These are phyloP conservation scores for Paradisaea rubra DNA, from an alignment of 2,113 vertebrate genomes.

Conservation along the genomic window DNA sequence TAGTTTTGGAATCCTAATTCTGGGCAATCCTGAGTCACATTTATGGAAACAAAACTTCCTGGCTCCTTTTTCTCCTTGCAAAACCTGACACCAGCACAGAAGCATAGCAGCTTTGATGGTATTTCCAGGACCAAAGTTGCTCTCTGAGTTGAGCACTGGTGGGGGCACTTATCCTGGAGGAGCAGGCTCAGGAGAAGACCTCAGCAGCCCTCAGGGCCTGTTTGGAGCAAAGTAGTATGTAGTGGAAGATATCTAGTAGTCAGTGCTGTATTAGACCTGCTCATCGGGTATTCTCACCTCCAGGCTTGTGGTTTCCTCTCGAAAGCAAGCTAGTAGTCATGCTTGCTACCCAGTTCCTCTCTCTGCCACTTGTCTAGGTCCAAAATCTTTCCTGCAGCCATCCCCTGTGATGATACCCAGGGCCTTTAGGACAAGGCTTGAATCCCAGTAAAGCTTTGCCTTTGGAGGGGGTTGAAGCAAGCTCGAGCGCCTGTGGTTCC, in stretches of 20 bases:
- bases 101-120: neutral
- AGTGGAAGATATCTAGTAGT: neutral
- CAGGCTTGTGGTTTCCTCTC: neutral
- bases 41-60: neutral
- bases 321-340: neutral
- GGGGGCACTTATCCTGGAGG: fast-evolving
- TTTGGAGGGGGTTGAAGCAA: neutral
- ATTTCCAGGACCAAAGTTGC: neutral
- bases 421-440: neutral
- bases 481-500: fast-evolving
- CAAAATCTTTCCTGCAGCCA: neutral
- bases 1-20: neutral
- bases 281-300: neutral
- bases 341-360: neutral
- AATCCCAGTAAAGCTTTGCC: neutral
- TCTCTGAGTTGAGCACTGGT: neutral
- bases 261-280: neutral
- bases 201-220: neutral
- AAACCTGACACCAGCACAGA: neutral
- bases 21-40: neutral
- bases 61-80: neutral
- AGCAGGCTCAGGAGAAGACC: neutral
- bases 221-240: neutral
- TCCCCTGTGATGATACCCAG: neutral
- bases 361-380: neutral